Conservation (phyloP, 1,140 invertebrate genomes). For the Carcinoscorpius rotundicauda region DNA sequence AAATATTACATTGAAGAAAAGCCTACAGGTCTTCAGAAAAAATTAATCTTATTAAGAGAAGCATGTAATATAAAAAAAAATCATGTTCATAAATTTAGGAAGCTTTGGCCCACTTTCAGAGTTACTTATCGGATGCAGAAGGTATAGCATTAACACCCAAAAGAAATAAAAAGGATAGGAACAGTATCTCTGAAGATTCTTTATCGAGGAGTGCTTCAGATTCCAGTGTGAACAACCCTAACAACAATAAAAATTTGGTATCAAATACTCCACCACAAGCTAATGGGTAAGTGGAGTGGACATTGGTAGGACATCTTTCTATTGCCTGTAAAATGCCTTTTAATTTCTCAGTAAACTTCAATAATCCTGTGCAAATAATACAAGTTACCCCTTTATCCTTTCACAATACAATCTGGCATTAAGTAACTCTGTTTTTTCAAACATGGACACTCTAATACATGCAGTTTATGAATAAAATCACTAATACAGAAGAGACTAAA, state of each 20-base stretch:
- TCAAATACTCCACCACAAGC: conserved; percentile 56
- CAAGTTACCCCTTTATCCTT: too few relatives aligned
- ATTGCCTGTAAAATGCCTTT: neutral
- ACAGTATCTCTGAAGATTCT: conserved; percentile 61
- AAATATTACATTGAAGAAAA: too few relatives aligned
- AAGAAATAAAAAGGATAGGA: conserved; percentile 26
- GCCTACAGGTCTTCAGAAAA: too few relatives aligned
- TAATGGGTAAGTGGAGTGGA: conserved; percentile 44
- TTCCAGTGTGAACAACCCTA: conserved; percentile 61
- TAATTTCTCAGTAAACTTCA: neutral
- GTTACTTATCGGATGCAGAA: conserved; percentile 15
- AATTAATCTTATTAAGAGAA: too few relatives aligned
- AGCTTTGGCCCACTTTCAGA: conserved; percentile 1
- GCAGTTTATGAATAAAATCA: too few relatives aligned
- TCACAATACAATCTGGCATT: too few relatives aligned
- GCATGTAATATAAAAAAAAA: too few relatives aligned
- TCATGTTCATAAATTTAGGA: too few relatives aligned
- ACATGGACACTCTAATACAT: too few relatives aligned
- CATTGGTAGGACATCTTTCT: neutral
- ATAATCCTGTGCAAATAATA: neutral
- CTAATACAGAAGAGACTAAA: too few relatives aligned
- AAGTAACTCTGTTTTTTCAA: too few relatives aligned
- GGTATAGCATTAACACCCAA: conserved; percentile 7
- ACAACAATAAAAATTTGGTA: conserved; percentile 46
- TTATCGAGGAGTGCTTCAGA: conserved; percentile 76